These are phyloP conservation scores for Platalea minor DNA, from an alignment of 2,797 vertebrate genomes.

Conservation along the genomic window DNA sequence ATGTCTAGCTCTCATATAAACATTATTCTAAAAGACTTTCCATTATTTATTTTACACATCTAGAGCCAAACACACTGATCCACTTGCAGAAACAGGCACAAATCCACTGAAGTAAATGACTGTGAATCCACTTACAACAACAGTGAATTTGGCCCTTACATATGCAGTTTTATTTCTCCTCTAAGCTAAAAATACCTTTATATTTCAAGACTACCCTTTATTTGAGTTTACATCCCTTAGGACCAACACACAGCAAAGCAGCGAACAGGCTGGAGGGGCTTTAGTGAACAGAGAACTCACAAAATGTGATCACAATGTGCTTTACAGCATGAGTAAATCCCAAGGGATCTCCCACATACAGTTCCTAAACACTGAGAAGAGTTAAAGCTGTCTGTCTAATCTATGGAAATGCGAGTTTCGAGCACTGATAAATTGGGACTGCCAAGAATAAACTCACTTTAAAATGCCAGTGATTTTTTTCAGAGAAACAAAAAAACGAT, in stretches of 20 bases:
- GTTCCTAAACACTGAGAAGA: slow-evolving; percentile 52
- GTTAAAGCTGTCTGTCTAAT: slow-evolving; percentile 54
- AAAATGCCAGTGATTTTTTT: neutral
- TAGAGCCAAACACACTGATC: neutral
- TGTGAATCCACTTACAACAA: neutral
- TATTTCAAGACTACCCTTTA: slow-evolving; percentile 64
- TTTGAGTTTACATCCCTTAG: slow-evolving; percentile 69
- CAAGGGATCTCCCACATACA: slow-evolving; percentile 35
- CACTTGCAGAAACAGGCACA: neutral
- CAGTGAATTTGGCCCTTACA: slow-evolving; percentile 41
- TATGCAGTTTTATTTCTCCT: slow-evolving; percentile 57
- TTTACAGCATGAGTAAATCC: slow-evolving; percentile 62
- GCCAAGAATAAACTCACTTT: slow-evolving; percentile 45
- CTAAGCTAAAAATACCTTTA: slow-evolving; percentile 68
- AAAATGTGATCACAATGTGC: slow-evolving; percentile 67
- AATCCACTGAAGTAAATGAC: slow-evolving; percentile 7
- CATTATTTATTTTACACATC: slow-evolving; percentile 3
- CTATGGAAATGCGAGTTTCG: slow-evolving; percentile 44
- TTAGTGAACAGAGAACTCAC: slow-evolving; percentile 67
- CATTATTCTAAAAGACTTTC: neutral
- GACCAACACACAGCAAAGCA: slow-evolving; percentile 51
- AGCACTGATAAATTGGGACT: slow-evolving; percentile 29
- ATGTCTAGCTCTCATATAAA: neutral
- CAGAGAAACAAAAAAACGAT: slow-evolving; percentile 14
- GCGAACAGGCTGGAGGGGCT: slow-evolving; percentile 61